Evolutionary conservation across 2,113 vertebrate species (phyloP).

Genomic region (Chaetodon trifascialis): DNA sequence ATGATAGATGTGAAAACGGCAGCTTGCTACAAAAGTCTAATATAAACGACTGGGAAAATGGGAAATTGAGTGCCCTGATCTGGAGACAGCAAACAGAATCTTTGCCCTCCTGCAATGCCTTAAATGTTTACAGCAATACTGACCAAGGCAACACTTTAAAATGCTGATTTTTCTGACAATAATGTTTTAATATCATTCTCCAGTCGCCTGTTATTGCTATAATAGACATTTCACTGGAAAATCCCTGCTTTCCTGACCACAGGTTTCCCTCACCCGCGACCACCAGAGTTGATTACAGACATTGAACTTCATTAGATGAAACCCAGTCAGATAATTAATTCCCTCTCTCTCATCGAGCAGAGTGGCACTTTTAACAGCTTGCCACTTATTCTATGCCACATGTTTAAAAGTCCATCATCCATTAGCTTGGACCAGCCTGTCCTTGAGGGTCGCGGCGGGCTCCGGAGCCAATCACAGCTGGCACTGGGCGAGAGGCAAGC

Average conservation of each 20-base stretch:
- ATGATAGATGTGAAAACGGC: not conserved
- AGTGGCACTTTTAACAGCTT: conserved; percentile 46
- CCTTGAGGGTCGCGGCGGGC: not conserved
- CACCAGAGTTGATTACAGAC: conserved; percentile 48
- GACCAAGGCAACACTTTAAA: not conserved
- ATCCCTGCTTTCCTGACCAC: conserved; percentile 14
- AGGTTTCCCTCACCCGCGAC: conserved; percentile 6
- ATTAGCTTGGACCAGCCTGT: conserved; percentile 7
- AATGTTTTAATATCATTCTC: not conserved
- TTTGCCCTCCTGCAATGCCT: not conserved
- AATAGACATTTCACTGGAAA: conserved; percentile 6
- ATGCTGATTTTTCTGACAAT: not conserved
- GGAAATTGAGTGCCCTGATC: not conserved
- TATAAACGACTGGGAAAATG: not conserved
- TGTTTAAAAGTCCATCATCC: conserved; percentile 43
- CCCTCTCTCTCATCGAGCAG: conserved; percentile 16
- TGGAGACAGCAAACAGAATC: not conserved
- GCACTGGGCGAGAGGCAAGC: not conserved
- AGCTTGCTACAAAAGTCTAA: not conserved
- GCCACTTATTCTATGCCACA: conserved; percentile 26
- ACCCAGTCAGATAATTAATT: conserved; percentile 42
- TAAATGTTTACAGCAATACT: not conserved
- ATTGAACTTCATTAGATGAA: conserved; percentile 52
- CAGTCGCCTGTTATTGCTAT: not conserved
- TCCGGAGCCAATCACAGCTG: not conserved